Evolutionary conservation across 2,888 invertebrate species (phyloP).

Genomic region (Malthinus seriepunctatus): DNA sequence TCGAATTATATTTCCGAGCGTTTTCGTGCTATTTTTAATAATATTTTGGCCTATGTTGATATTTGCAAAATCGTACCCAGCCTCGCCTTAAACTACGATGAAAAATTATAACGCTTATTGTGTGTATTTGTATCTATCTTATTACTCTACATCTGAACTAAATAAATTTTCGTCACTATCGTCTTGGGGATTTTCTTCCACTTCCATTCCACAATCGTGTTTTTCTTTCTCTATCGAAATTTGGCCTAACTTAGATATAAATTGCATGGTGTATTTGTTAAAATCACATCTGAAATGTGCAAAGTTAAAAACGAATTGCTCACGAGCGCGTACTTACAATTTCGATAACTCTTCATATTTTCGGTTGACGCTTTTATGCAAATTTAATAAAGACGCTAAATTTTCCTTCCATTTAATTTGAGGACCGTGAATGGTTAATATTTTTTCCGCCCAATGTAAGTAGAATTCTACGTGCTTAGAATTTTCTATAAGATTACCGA

Average conservation of each 20-base stretch:
- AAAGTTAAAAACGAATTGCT: not conserved
- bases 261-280: slow-evolving; percentile 82
- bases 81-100: not conserved
- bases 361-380: slow-evolving; percentile 79
- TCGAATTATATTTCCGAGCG: slow-evolving; percentile 73
- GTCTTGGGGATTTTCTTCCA: slow-evolving; percentile 40
- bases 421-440: slow-evolving; percentile 70
- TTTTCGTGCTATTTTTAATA: slow-evolving; percentile 77
- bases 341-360: slow-evolving; percentile 82
- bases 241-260: slow-evolving; percentile 57
- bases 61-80: slow-evolving; percentile 48
- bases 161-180: slow-evolving; percentile 18
- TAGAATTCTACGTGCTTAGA: slow-evolving; percentile 89
- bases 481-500: slow-evolving; percentile 74
- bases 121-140: not conserved
- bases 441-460: slow-evolving; percentile 73
- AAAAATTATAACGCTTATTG: not conserved
- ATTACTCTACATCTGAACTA: slow-evolving; percentile 21
- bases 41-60: slow-evolving; percentile 80
- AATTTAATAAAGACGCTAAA: slow-evolving; percentile 67
- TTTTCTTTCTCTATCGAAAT: slow-evolving; percentile 53
- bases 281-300: slow-evolving; percentile 76
- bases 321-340: slow-evolving; percentile 66
- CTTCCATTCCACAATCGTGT: slow-evolving; percentile 43
- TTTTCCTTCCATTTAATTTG: slow-evolving; percentile 60